phyloP scores from a whole-genome alignment of 1,140 invertebrate species.

The Stegodyphus mimosarum region DNA sequence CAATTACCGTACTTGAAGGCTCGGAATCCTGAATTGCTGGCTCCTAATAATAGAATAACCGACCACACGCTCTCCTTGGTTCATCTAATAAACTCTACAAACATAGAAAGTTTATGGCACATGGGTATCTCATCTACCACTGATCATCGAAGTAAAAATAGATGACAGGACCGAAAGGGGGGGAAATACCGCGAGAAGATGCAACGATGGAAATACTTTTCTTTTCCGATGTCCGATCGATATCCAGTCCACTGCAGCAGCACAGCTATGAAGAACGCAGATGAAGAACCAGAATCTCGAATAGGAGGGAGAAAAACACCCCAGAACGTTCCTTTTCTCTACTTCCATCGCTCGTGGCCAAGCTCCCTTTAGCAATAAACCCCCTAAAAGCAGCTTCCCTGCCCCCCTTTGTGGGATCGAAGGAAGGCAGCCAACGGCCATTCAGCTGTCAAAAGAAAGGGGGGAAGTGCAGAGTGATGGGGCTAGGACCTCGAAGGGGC shows the following conservation, averaged over 20 bases:
- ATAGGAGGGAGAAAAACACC: not conserved
- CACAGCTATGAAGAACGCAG: not conserved
- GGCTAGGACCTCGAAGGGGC: slow-evolving; percentile 25
- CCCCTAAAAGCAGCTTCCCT: slow-evolving; percentile 1
- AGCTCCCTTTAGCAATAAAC: slow-evolving; percentile 20
- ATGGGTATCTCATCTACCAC: not conserved
- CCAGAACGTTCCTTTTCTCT: slow-evolving; percentile 15
- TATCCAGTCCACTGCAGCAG: not conserved
- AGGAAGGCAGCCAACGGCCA: slow-evolving; percentile 21
- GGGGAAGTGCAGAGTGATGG: slow-evolving; percentile 29
- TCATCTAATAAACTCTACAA: too few relatives aligned
- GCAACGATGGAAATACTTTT: slow-evolving; percentile 11
- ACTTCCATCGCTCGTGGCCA: slow-evolving; percentile 8
- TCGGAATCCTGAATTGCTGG: too few relatives aligned
- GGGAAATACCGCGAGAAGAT: slow-evolving; percentile 1
- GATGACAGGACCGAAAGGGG: not conserved
- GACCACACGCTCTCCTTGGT: too few relatives aligned
- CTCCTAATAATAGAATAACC: too few relatives aligned
- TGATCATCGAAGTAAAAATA: slow-evolving; percentile 3
- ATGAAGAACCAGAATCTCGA: not conserved
- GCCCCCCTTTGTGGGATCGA: not conserved
- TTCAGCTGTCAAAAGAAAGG: slow-evolving; percentile 26
- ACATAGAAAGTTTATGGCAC: too few relatives aligned
- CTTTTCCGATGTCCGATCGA: slow-evolving; percentile 13
- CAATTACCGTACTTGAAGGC: too few relatives aligned